phyloP scores from a whole-genome alignment of 2,888 invertebrate species.

The Steinernema carpocapsae region DNA sequence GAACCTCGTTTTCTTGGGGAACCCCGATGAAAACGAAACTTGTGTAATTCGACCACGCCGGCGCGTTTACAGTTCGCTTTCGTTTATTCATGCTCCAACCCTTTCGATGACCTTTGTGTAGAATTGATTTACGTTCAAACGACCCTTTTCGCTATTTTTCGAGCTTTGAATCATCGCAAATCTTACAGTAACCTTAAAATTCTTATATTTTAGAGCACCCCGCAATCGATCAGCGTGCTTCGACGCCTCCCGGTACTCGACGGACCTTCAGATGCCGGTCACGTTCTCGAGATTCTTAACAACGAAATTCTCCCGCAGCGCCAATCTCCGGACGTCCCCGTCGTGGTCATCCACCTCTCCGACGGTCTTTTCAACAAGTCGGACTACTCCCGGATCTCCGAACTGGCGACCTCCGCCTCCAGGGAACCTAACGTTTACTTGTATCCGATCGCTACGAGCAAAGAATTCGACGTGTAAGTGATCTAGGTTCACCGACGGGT shows the following conservation, averaged over 20 bases:
- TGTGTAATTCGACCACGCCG: too few species aligned
- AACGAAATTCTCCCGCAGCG: constrained; percentile 15
- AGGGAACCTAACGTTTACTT: not conserved
- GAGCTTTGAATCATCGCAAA: too few species aligned
- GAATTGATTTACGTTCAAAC: too few species aligned
- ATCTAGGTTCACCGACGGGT: not conserved
- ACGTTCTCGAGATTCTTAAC: not conserved
- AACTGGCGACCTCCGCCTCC: not conserved
- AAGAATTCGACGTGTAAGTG: constrained; percentile 5
- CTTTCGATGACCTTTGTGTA: too few species aligned
- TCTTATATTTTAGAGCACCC: constrained; percentile 6
- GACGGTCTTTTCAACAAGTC: constrained; percentile 9
- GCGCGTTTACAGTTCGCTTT: too few species aligned
- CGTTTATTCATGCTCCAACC: too few species aligned
- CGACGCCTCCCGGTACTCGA: not conserved
- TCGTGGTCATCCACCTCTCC: constrained; percentile 19
- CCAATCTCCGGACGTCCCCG: constrained; percentile 3
- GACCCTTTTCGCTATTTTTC: too few species aligned
- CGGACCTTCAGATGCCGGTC: not conserved
- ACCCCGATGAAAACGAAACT: too few species aligned
- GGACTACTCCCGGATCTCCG: not conserved
- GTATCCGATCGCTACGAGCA: not conserved
- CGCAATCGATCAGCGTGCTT: not conserved
- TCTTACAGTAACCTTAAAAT: not conserved
- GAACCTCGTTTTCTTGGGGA: too few species aligned